Base-by-base conservation (phyloP, 1,140 invertebrate species). In the Drosophila nigrodunni region DNA sequence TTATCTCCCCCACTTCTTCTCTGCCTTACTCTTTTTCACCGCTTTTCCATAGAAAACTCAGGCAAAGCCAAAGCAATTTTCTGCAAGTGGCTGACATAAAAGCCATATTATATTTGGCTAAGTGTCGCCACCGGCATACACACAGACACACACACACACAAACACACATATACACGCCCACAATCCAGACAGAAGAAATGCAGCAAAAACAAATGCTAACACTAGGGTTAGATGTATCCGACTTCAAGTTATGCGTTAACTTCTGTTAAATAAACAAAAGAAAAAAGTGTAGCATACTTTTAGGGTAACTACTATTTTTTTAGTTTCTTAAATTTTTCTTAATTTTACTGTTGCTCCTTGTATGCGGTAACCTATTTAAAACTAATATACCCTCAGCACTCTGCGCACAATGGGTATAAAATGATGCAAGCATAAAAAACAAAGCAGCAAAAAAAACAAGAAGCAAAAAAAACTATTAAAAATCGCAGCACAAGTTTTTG, bases 81-180 rank as follows among this genome's bases (percentile, higher is more conserved):
- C 65, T 87, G 82, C 82, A 86, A 86, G 82, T 86, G 76, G 75
- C 82, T 86, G 82, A 82, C 82, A 86, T 86, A 87, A 86, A 86
- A 86, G 82, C 82, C 82, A 87, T 87, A 86, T 86, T 86, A 86
- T 87, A 86, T 86, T 86, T 86, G 82, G 82, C 82, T 82, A 86
- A 86, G 82, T 86, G 82, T 86, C 82, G 86, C 82, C 82, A 83
- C 75, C 78, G 82, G 78, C 82, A 73, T 60, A 71, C 43, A 70
- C 54, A 41, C 54, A 41, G 30, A 54, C 50, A 54, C 30, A 35
- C 50, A 37, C n/a, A 52, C 65, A 61, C 61, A 37, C 64, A 69
- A 47, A 21, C 55, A 50, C 21, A 58, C 55, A 37, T 11, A 11
- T 9, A 5, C 41, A 44, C 67, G 5, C 46, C 67, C 43, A n/a